Base-by-base conservation (phyloP, 2,888 invertebrate genomes). In the Calameuta pallipes region DNA sequence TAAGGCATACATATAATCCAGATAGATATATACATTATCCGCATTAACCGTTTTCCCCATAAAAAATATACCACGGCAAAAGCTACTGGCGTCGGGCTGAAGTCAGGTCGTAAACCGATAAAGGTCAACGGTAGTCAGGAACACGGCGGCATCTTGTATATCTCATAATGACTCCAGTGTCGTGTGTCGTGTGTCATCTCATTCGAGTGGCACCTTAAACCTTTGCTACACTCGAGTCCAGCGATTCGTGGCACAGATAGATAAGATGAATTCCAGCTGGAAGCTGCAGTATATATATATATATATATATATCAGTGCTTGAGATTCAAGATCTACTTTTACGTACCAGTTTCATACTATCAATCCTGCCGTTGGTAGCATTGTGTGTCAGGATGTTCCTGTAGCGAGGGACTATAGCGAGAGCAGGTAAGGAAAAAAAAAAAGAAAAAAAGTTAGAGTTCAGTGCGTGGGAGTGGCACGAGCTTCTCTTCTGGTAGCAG, bases 141-240 rank as follows among this genome's bases (percentile, higher is more conserved):
- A 83, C 82, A 81, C 80, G 80, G 73, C 80, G 80, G 78, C 82
- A 80, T 82, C 82, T 83, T 82, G 81, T 84, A 82, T 73, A 81
- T 73, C 78, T 78, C 79, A 78, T 78, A 81, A 85, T 79, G 82
- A 82, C 71, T 76, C 69, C 78, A 80, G 82, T 80, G 84, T 85
- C 83, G 84, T 80, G 82, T 83, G 82, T 83, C 84, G 15, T 71
- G 56, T 56, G 56, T 56, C 56, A 83, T 85, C 81, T 78, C 80
- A 23, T 56, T 56, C 23, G 23, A 56, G 56, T 56, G 56, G 23
- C 56, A 41, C 34, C 34, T 69, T 30, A 35, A 56, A 23, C 23
- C 23, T 56, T 56, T 56, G 15, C 56, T 56, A 56, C 23, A 56
- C 56, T 56, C 56, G 6, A 23, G 23, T 56, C 23, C 56, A 23